These are phyloP conservation scores for Hycleus cichorii DNA, from an alignment of 1,140 invertebrate genomes.

Conservation along the genomic window DNA sequence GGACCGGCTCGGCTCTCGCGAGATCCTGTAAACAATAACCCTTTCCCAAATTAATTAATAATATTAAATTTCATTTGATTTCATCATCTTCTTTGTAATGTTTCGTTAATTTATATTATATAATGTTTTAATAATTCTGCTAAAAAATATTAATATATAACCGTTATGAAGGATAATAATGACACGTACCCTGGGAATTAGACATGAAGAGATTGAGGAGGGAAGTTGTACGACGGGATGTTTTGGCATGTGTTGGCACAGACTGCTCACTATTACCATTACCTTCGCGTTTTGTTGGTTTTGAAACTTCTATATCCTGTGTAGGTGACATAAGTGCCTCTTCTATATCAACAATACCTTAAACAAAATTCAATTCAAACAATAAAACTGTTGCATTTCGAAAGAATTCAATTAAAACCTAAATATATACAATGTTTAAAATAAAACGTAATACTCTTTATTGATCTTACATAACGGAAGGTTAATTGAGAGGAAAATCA, in stretches of 20 bases:
- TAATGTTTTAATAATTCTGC: neutral
- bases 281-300: slow-evolving; percentile 49
- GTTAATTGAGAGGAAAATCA: too few relatives aligned
- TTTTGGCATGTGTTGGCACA: slow-evolving; percentile 53
- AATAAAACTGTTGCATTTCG: too few relatives aligned
- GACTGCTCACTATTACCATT: slow-evolving; percentile 42
- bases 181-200: slow-evolving; percentile 78
- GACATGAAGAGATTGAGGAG: slow-evolving; percentile 90
- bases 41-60: slow-evolving; percentile 26
- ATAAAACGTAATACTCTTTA: too few relatives aligned
- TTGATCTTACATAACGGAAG: too few relatives aligned
- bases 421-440: too few relatives aligned
- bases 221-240: slow-evolving; percentile 85
- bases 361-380: slow-evolving; percentile 1
- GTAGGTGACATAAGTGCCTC: slow-evolving; percentile 39
- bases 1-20: slow-evolving; percentile 40
- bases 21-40: slow-evolving; percentile 43
- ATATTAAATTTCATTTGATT: too few relatives aligned
- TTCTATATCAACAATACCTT: slow-evolving; percentile 50
- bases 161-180: neutral
- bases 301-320: slow-evolving; percentile 27
- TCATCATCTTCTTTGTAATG: neutral
- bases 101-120: neutral
- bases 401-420: too few relatives aligned
- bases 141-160: neutral